phyloP scores from a whole-genome alignment of 2,888 invertebrate species.

The Leuctra nigra region DNA sequence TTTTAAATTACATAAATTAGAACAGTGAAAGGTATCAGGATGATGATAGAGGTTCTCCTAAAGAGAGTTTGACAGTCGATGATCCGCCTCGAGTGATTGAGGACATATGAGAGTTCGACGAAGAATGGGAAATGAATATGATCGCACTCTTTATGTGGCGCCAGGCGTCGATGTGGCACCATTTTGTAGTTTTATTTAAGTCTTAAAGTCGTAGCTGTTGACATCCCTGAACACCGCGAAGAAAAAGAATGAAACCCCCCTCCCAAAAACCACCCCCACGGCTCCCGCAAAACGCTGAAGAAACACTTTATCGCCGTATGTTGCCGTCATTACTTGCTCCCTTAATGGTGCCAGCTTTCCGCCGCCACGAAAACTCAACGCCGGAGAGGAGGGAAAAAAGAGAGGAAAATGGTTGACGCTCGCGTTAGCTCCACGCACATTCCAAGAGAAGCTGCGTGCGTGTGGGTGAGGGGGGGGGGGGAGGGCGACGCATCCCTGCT shows the following conservation, averaged over 20 bases:
- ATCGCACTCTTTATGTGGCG: too few species aligned
- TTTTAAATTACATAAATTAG: too few species aligned
- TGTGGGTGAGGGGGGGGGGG: neutral
- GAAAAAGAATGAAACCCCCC: neutral
- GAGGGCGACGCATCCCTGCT: neutral
- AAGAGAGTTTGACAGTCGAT: too few species aligned
- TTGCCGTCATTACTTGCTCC: conserved; percentile 26
- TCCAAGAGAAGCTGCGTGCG: neutral
- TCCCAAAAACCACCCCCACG: neutral
- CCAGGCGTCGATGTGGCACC: too few species aligned
- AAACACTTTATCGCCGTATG: conserved; percentile 26
- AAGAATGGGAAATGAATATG: too few species aligned
- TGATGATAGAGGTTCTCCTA: too few species aligned
- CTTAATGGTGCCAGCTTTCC: conserved; percentile 24
- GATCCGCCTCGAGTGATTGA: too few species aligned
- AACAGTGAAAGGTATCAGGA: too few species aligned
- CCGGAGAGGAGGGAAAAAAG: conserved; percentile 3
- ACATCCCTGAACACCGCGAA: conserved; percentile 5
- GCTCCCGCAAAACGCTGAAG: conserved; percentile 16
- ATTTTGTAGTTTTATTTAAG: too few species aligned
- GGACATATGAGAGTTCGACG: too few species aligned
- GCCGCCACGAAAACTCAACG: conserved; percentile 5
- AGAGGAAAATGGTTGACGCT: conserved; percentile 7
- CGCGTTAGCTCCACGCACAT: conserved; percentile 15
- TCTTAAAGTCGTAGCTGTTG: too few species aligned